Evolutionary conservation across 2,797 vertebrate genomes (phyloP).

Genomic region (Tiaroga cobitis): DNA sequence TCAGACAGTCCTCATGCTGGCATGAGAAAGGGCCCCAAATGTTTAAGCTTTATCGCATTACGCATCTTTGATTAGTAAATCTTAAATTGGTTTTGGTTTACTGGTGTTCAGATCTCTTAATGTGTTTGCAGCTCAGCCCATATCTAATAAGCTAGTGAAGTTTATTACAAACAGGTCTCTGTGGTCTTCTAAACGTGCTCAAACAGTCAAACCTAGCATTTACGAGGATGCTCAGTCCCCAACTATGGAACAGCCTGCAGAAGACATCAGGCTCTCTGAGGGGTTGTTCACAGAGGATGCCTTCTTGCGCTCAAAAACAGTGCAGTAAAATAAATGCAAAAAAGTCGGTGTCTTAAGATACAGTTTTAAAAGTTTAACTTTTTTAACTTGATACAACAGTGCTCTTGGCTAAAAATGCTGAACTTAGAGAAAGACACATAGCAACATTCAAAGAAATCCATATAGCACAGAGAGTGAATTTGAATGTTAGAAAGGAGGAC

Average conservation of each 20-base stretch:
- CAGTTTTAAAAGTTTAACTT: conserved; percentile 6
- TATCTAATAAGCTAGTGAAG: conserved; percentile 45
- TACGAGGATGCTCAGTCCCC: conserved; percentile 4
- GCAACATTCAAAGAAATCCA: too few species aligned
- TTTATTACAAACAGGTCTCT: conserved; percentile 35
- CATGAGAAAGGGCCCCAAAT: neutral
- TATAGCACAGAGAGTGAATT: neutral
- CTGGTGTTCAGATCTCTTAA: conserved; percentile 12
- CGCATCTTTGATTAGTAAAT: conserved; percentile 15
- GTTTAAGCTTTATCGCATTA: conserved; percentile 1
- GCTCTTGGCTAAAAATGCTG: neutral
- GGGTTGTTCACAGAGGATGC: neutral
- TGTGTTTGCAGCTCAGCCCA: conserved; percentile 20
- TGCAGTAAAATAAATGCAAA: neutral
- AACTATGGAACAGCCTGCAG: neutral
- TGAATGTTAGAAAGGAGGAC: neutral
- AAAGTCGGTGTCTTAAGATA: neutral
- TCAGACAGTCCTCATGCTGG: conserved; percentile 16
- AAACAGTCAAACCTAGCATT: conserved; percentile 32
- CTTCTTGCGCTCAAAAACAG: conserved; percentile 7
- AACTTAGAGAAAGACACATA: neutral
- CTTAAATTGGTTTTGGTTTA: conserved; percentile 30
- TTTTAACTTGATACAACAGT: neutral
- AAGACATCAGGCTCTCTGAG: conserved; percentile 23
- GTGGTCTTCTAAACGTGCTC: conserved; percentile 36